phyloP scores from a whole-genome alignment of 2,888 invertebrate species.

The Metellina segmentata region DNA sequence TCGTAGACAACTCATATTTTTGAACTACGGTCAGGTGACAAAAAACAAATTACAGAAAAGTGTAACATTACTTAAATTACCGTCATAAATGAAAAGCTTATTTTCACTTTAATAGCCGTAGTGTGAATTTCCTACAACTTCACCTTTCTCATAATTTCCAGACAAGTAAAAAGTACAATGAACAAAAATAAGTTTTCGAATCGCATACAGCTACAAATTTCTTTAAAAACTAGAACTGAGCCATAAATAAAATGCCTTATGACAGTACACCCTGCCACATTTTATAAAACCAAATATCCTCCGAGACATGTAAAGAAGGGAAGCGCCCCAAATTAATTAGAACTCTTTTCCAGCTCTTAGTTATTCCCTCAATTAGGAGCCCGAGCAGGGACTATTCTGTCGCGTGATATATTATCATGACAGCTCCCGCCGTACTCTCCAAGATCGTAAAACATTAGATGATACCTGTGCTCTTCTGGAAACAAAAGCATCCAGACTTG shows the following conservation, averaged over 20 bases:
- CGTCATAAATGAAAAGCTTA: no score
- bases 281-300: not conserved
- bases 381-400: not conserved
- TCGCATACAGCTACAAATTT: not conserved
- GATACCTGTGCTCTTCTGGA: not conserved
- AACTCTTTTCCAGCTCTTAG: conserved; percentile 22
- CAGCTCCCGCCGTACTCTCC: not conserved
- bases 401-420: conserved; percentile 3
- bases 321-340: conserved; percentile 13
- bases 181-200: no score
- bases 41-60: no score
- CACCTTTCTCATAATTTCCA: no score
- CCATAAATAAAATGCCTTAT: not conserved
- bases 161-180: no score
- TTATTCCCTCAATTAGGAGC: conserved; percentile 10
- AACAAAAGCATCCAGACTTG: conserved; percentile 3
- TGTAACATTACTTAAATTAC: no score
- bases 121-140: no score
- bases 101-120: no score
- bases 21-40: no score
- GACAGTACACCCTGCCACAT: not conserved
- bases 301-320: not conserved
- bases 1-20: no score
- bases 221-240: not conserved
- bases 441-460: not conserved